phyloP scores from a whole-genome alignment of 2,797 vertebrate genomes.

The Schizothorax lantsangensis region DNA sequence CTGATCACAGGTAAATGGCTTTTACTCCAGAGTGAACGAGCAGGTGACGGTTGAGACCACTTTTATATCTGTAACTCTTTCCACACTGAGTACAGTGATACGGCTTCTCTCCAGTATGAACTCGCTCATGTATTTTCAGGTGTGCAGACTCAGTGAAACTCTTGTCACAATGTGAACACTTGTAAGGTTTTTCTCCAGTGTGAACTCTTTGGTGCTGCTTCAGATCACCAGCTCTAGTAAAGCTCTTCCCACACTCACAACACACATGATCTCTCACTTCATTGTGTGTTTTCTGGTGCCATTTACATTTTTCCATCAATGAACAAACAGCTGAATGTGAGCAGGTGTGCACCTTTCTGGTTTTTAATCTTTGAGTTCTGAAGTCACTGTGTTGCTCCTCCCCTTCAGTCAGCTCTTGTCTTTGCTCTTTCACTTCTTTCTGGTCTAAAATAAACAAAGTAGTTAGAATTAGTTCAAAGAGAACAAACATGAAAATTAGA shows the following conservation, averaged over 20 bases:
- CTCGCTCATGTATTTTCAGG: background rate
- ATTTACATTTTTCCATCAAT: background rate
- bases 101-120: background rate
- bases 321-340: background rate
- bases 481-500: background rate
- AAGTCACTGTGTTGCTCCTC: background rate
- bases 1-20: background rate
- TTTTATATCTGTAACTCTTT: background rate
- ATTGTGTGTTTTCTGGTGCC: background rate
- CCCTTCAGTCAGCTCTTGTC: background rate
- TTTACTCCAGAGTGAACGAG: background rate
- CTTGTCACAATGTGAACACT: background rate
- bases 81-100: background rate
- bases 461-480: background rate
- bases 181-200: background rate
- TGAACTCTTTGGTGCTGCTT: background rate
- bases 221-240: rapidly evolving
- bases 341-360: background rate
- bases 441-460: background rate
- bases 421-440: background rate
- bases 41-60: background rate
- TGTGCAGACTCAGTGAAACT: background rate
- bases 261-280: background rate
- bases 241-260: rapidly evolving
- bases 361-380: background rate